A percentile compares a stretch with the other conserved stretches of the same genome.
phyloP scores from a whole-genome alignment of 2,113 vertebrate genomes.

The Rhea pennata region DNA sequence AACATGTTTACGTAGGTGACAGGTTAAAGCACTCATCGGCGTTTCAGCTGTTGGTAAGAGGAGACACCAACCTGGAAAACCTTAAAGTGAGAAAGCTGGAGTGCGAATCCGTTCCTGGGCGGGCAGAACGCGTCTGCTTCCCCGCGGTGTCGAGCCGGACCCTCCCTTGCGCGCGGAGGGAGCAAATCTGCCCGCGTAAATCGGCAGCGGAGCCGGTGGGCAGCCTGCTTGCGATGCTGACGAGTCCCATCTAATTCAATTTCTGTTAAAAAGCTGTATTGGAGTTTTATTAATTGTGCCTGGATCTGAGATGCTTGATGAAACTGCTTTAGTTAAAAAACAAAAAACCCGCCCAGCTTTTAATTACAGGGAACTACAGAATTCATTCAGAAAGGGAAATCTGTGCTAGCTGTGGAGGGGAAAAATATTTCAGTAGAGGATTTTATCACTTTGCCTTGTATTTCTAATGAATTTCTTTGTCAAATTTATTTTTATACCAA shows the following conservation, averaged over 20 bases:
- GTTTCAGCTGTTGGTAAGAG: neutral
- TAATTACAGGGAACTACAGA: constrained; percentile 55
- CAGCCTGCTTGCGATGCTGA: constrained; percentile 39
- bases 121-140: constrained; percentile 30
- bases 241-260: constrained; percentile 61
- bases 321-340: constrained; percentile 43
- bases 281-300: constrained; percentile 54
- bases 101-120: constrained; percentile 14
- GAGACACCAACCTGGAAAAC: neutral
- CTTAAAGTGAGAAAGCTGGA: constrained; percentile 32
- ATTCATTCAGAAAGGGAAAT: constrained; percentile 8
- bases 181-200: constrained; percentile 56
- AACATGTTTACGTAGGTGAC: constrained; percentile 54
- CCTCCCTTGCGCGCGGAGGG: constrained; percentile 31
- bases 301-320: constrained; percentile 16
- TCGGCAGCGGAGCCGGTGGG: constrained; percentile 14
- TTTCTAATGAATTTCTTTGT: constrained; percentile 46
- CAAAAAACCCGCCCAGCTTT: neutral
- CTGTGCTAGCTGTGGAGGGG: neutral
- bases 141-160: neutral
- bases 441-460: neutral
- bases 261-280: constrained; percentile 68
- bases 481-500: constrained; percentile 67
- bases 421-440: no score
- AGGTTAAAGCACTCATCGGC: constrained; percentile 4